Evolutionary conservation across 2,888 invertebrate species (phyloP), one percentile per base, ranked within the genome.

Genomic region (Pardosa pseudoannulata): DNA sequence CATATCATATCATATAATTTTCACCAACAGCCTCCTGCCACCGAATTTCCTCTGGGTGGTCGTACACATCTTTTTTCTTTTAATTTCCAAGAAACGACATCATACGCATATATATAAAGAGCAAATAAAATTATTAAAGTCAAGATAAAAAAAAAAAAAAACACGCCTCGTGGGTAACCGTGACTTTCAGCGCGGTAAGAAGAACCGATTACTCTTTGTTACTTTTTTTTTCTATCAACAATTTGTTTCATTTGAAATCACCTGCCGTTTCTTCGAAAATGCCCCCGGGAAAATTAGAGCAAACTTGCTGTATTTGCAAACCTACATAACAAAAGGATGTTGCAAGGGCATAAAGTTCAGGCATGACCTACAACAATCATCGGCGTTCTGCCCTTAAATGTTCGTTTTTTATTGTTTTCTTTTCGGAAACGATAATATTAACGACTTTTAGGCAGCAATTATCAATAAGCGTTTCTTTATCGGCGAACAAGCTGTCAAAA

Each of bases 11-110:
- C n/a, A n/a, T n/a, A n/a, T n/a, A n/a, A n/a, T n/a, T n/a, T n/a
- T n/a, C n/a, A n/a, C n/a, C n/a, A n/a, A n/a, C 23, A 23, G 23
- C 23, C 23, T 56, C 23, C 56, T 56, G 56, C 56, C 23, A 56
- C 56, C 23, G 56, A 56, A 56, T 23, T 23, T 3, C n/a, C 56
- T 56, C 23, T 56, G 56, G 56, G 56, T 56, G 56, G 56, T 56
- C 56, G 19, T n/a, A n/a, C n/a, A n/a, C n/a, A n/a, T n/a, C n/a
- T n/a, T n/a, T n/a, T n/a, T n/a, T n/a, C n/a, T 23, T 56, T 56
- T 46, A 2, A 23, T 23, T 56, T 56, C 56, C 16, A 1, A 23
- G 56, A 56, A 56, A 16, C 11, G 11, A 23, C 23, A 23, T 56
- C n/a, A n/a, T n/a, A n/a, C n/a, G n/a, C n/a, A n/a, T n/a, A n/a